Percentiles rank a stretch among this genome's conserved stretches.
Evolutionary conservation across 2,797 vertebrate genomes (phyloP).

Genomic region (Sebastiscus tertius): DNA sequence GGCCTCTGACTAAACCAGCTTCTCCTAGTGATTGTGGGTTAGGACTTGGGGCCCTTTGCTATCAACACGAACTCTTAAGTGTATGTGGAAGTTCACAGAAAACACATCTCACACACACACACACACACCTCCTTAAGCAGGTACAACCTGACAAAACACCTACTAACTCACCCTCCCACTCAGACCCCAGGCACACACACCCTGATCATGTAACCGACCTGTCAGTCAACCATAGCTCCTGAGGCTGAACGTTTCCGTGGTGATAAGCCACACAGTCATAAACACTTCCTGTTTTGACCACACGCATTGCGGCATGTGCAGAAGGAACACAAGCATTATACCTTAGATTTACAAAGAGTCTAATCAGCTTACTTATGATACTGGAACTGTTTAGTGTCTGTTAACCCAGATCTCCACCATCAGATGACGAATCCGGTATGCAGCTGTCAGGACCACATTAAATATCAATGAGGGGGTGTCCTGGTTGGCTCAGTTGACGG

Average conservation of each 20-base stretch:
- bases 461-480: constrained; percentile 15
- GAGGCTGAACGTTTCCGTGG: constrained; percentile 46
- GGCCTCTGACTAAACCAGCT: constrained; percentile 27
- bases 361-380: neutral
- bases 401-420: neutral
- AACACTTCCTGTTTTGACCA: constrained; percentile 46
- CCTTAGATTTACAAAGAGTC: neutral
- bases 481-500: constrained; percentile 5
- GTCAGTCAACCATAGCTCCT: constrained; percentile 49
- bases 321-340: neutral
- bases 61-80: neutral
- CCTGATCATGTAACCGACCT: constrained; percentile 18
- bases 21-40: constrained; percentile 38
- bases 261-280: constrained; percentile 35
- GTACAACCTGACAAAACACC: neutral
- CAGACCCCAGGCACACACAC: constrained; percentile 28
- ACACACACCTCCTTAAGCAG: constrained; percentile 9
- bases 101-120: neutral
- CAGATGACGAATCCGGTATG: neutral
- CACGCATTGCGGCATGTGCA: neutral
- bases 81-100: constrained; percentile 34
- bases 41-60: constrained; percentile 16
- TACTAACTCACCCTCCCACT: neutral
- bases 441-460: constrained; percentile 25
- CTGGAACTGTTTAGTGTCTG: neutral